Conservation (phyloP, 2,797 vertebrate species). For the Adelosebastes latens region DNA sequence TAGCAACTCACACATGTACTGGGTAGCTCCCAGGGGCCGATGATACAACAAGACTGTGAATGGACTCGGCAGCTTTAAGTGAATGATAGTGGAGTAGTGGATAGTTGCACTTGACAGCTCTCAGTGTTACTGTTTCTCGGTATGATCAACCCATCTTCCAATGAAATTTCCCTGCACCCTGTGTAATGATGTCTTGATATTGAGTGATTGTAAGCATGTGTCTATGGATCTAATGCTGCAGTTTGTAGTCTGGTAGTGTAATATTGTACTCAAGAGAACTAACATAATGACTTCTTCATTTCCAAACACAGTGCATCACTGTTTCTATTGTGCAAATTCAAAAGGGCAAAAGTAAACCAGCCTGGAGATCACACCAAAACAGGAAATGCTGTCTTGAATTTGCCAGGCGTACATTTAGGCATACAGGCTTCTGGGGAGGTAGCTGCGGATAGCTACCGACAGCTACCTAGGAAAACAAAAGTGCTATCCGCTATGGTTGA, state of each 20-base stretch:
- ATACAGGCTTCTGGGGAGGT: too few species aligned
- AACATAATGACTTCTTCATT: neutral
- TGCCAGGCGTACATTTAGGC: neutral
- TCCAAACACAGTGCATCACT: neutral
- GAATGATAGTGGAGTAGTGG: neutral
- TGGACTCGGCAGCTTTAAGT: neutral
- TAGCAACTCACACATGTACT: neutral
- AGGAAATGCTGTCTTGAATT: neutral
- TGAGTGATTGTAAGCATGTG: neutral
- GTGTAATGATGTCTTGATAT: neutral
- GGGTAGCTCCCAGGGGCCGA: neutral
- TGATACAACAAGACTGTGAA: neutral
- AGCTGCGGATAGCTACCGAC: neutral
- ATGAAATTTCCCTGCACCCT: neutral
- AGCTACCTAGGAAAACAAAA: neutral
- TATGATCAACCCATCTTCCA: neutral
- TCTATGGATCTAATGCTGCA: neutral
- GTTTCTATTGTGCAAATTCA: neutral
- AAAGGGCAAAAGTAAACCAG: neutral
- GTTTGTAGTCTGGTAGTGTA: neutral
- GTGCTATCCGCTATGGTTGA: neutral
- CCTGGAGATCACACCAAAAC: neutral
- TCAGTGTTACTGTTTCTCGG: neutral
- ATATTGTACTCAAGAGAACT: neutral
- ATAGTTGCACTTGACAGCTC: neutral